Conservation (phyloP, 1,140 invertebrate genomes). For the Meloidogyne exigua region DNA sequence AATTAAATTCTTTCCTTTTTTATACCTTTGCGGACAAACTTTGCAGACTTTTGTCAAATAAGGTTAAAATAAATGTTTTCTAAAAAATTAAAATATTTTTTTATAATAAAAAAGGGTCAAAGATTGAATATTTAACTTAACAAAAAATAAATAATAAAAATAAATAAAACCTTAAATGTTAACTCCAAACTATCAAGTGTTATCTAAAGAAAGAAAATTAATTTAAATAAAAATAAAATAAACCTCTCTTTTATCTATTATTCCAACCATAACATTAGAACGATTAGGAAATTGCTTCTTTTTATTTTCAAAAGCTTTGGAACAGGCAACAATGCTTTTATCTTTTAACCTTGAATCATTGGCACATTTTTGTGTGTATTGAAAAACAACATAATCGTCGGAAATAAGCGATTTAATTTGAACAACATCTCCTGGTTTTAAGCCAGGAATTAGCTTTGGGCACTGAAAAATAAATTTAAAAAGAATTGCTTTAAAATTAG, state of each 20-base stretch:
- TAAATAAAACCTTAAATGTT: constrained; percentile 74
- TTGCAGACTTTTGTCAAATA: too few relatives aligned
- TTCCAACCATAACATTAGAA: constrained; percentile 38
- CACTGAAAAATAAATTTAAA: constrained; percentile 26
- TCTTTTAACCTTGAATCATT: constrained; percentile 39
- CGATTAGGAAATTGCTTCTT: constrained; percentile 39
- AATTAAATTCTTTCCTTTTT: too few relatives aligned
- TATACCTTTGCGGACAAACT: too few relatives aligned
- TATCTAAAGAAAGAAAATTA: constrained; percentile 67
- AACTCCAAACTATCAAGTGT: constrained; percentile 90
- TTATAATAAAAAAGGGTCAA: too few relatives aligned
- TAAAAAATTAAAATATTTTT: too few relatives aligned
- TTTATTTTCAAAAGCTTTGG: constrained; percentile 35
- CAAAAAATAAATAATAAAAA: not conserved
- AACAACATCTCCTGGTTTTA: constrained; percentile 23
- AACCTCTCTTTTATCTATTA: constrained; percentile 36
- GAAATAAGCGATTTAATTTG: constrained; percentile 19
- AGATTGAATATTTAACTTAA: too few relatives aligned
- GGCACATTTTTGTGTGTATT: constrained; percentile 31
- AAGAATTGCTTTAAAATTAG: too few relatives aligned
- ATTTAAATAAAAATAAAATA: constrained; percentile 1
- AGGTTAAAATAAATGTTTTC: too few relatives aligned
- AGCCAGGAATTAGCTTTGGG: constrained; percentile 29
- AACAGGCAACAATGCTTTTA: constrained; percentile 37
- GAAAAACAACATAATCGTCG: constrained; percentile 35